Evolutionary conservation across 2,888 invertebrate species (phyloP), one percentile per base, ranked within the genome.

Genomic region (Napeogenes sylphis): DNA sequence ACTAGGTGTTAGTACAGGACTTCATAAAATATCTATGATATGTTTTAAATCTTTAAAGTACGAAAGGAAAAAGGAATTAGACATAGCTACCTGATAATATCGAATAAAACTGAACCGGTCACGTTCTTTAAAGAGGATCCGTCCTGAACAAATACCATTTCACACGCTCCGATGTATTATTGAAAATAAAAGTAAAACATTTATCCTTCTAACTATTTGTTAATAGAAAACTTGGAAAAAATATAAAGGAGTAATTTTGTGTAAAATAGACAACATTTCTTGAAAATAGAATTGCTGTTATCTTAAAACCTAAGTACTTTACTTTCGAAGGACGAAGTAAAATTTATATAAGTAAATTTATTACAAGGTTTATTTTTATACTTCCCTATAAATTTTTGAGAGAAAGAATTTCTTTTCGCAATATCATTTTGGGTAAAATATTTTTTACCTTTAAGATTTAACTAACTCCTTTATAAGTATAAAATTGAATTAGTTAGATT

Each of bases 81-180:
- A 42, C 14, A 21, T 35, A 58, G 45, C 32, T 54, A 59, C 61
- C 68, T 68, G 63, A 66, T 63, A 66, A 62, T 64, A 65, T 63
- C 51, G 56, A 63, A 63, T 61, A 64, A 65, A 67, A 63, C 60
- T 58, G 59, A 61, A 66, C 60, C 63, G 67, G 69, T 68, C 69
- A 69, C 70, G 70, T 70, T 57, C 55, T 58, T 59, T 56, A 56
- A 54, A 60, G 51, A 62, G 63, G 61, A 45, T 62, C 63, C 60
- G 66, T 66, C 68, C 66, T 63, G 60, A 66, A 64, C 66, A 67
- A 67, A 69, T 67, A 68, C 60, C 56, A 58, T 69, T 69, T 63
- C 64, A 69, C 66, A 68, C 68, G 68, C 62, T 63, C 58, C 61
- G 54, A 42, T 30, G 63, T 63, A 60, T 63, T 63, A 65, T 63